Evolutionary conservation across 2,888 invertebrate genomes (phyloP).

Genomic region (Ormia ochracea): DNA sequence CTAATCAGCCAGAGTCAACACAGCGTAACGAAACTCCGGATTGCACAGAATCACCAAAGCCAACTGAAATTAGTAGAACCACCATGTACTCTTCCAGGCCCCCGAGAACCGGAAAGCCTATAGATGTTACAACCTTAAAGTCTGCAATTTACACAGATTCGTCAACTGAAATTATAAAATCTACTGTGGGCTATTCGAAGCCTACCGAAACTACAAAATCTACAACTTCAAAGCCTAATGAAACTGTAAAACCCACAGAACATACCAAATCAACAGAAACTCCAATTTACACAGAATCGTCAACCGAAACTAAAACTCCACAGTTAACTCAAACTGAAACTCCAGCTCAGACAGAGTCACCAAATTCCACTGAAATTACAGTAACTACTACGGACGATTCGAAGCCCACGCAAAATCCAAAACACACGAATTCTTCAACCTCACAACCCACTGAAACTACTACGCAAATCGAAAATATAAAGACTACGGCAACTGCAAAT

Average conservation of each 20-base stretch:
- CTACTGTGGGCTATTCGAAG: too few relatives aligned
- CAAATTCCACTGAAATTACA: background rate
- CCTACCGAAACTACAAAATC: background rate
- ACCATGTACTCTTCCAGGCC: background rate
- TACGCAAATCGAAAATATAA: background rate
- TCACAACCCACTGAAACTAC: background rate
- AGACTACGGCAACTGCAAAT: background rate
- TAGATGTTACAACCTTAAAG: background rate
- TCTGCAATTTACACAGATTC: background rate
- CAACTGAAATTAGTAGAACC: constrained; percentile 5
- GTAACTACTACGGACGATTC: background rate
- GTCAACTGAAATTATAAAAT: background rate
- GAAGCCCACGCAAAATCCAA: background rate
- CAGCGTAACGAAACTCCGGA: background rate
- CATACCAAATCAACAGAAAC: too few relatives aligned
- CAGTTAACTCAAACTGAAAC: background rate
- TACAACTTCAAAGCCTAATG: too few relatives aligned
- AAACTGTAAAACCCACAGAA: background rate
- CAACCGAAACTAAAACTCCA: background rate
- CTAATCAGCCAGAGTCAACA: too few relatives aligned
- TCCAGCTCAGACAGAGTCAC: constrained; percentile 29
- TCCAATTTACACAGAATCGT: background rate
- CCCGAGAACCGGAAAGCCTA: background rate
- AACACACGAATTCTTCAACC: background rate
- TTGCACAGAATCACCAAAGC: constrained; percentile 47